Conservation (phyloP, 2,113 vertebrate species). For the Mobula hypostoma region DNA sequence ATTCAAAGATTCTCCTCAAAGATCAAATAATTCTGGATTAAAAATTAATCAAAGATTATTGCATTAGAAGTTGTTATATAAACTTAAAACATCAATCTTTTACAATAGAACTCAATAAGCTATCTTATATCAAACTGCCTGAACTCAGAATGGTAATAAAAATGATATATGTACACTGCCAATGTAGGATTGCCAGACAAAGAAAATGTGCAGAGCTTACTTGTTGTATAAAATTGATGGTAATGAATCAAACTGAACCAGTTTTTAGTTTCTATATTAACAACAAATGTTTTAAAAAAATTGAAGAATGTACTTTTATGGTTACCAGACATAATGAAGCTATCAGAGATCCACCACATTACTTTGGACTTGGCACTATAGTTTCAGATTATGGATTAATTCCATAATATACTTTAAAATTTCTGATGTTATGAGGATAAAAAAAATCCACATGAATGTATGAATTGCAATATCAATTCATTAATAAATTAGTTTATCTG, state of each 20-base stretch:
- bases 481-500: background rate
- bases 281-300: conserved; percentile 20
- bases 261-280: conserved; percentile 28
- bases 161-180: background rate
- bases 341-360: background rate
- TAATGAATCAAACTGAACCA: conserved; percentile 30
- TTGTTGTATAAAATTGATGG: background rate
- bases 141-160: background rate
- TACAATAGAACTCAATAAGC: background rate
- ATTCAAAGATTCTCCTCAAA: background rate
- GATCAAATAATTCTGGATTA: background rate
- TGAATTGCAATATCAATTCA: too few relatives aligned
- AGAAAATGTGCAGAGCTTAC: background rate
- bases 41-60: background rate
- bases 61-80: background rate
- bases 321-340: conserved; percentile 20
- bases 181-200: background rate
- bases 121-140: background rate
- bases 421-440: background rate
- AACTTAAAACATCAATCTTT: background rate
- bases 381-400: background rate
- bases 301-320: conserved; percentile 28
- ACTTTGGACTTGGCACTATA: background rate
- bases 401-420: background rate
- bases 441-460: background rate